These are phyloP conservation scores for Xiphophorus couchianus DNA, from an alignment of 2,113 vertebrate genomes.

Conservation along the genomic window DNA sequence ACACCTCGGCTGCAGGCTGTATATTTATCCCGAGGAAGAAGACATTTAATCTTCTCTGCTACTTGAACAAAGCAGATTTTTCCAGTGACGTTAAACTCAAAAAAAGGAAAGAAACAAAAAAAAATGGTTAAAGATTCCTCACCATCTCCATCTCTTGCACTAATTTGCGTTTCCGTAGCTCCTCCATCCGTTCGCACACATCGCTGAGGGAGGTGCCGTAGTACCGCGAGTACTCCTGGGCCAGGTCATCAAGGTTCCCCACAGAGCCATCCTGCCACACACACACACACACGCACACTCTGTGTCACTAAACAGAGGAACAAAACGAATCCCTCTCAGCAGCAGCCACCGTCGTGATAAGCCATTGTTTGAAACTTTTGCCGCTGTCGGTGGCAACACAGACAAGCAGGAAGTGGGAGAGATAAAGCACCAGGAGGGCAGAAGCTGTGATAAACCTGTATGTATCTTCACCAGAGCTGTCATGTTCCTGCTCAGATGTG, in stretches of 20 bases:
- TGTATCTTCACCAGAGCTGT: constrained; percentile 16
- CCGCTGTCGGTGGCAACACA: constrained; percentile 12
- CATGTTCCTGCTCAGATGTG: constrained; percentile 17
- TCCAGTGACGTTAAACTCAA: background rate
- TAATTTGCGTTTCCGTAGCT: constrained; percentile 89
- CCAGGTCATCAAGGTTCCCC: constrained; percentile 93
- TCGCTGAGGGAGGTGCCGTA: constrained; percentile 93
- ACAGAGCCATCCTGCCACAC: constrained; percentile 89
- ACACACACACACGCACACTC: constrained; percentile 12
- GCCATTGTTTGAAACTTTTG: constrained; percentile 40
- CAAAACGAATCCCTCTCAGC: constrained; percentile 24
- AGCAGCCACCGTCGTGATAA: constrained; percentile 26
- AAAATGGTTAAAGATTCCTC: constrained; percentile 14
- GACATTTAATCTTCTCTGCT: background rate
- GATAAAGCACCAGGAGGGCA: constrained; percentile 42
- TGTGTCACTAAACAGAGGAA: background rate
- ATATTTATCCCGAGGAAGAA: background rate
- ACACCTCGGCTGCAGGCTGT: background rate
- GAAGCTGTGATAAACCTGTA: constrained; percentile 40
- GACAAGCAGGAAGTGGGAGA: constrained; percentile 42
- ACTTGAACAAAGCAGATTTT: background rate
- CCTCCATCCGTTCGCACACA: constrained; percentile 95
- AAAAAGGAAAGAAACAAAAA: background rate
- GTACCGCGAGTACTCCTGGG: constrained; percentile 93
- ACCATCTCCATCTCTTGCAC: constrained; percentile 91